These are phyloP conservation scores for Cryptocephalus moraei DNA, from an alignment of 2,888 invertebrate species.

Conservation along the genomic window DNA sequence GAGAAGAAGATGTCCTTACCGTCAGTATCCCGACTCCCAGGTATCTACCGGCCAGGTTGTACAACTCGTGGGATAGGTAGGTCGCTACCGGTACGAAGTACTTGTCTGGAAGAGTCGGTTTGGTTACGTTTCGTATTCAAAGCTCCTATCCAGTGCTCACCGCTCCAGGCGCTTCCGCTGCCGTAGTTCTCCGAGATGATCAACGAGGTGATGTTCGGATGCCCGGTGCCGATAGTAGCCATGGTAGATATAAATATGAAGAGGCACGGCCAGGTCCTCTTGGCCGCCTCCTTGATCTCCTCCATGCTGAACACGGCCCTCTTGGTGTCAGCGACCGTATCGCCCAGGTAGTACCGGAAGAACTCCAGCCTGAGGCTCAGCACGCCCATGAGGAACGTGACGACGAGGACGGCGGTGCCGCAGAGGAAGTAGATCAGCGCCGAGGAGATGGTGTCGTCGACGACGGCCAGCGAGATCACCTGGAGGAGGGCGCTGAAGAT, in stretches of 20 bases:
- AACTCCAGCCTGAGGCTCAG: not conserved
- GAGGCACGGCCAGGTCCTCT: not conserved
- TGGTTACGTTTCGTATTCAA: too few species aligned
- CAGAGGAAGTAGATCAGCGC: constrained; percentile 14
- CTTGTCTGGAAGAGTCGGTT: constrained; percentile 14
- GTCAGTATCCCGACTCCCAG: constrained; percentile 9
- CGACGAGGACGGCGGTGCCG: constrained; percentile 6
- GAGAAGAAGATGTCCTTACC: too few species aligned
- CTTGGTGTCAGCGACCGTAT: not conserved
- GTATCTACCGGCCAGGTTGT: constrained; percentile 21
- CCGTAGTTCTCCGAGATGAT: constrained; percentile 1
- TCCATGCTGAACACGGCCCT: not conserved
- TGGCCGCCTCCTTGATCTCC: not conserved
- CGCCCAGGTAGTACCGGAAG: not conserved
- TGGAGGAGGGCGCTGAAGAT: constrained; percentile 9
- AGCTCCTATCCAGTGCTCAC: not conserved
- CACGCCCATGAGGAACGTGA: not conserved
- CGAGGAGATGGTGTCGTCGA: constrained; percentile 9
- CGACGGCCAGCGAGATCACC: constrained; percentile 11
- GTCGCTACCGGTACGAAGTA: constrained; percentile 23
- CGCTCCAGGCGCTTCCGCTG: not conserved
- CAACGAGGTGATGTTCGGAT: not conserved
- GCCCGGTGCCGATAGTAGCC: not conserved
- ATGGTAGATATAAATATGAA: not conserved
- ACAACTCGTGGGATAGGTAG: constrained; percentile 15